A percentile compares a stretch with the other conserved stretches of the same genome.
Evolutionary conservation across 92 coral and sea anemone genomes (phyloP).

Genomic region (Palythoa grandiflora): DNA sequence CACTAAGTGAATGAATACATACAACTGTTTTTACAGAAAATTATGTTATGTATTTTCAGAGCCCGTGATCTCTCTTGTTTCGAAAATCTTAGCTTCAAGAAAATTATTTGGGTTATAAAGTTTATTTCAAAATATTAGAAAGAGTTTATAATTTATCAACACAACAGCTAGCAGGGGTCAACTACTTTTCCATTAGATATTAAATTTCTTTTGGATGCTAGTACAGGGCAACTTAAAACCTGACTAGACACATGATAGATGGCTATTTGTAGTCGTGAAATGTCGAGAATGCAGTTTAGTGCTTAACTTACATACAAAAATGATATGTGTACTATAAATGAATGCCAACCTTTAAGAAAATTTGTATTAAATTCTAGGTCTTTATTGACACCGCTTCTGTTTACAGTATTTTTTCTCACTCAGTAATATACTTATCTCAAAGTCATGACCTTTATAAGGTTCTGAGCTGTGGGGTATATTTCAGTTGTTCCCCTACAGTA

Average conservation of each 20-base stretch:
- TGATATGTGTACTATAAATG: neutral
- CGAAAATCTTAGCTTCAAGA: neutral
- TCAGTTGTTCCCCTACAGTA: no score
- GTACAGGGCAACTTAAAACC: constrained; percentile 13
- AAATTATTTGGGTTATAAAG: neutral
- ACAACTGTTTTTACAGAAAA: neutral
- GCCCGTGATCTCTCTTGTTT: neutral
- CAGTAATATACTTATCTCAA: neutral
- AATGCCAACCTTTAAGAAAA: neutral
- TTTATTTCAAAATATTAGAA: neutral
- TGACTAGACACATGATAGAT: constrained; percentile 27
- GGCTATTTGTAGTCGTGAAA: constrained; percentile 2
- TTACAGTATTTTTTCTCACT: no score
- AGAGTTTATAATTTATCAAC: neutral
- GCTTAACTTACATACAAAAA: neutral
- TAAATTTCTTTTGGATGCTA: neutral
- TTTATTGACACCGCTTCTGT: no score
- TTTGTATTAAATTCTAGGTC: neutral
- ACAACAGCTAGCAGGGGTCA: constrained; percentile 12
- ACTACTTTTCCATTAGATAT: neutral
- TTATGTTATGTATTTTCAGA: neutral
- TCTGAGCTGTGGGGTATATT: neutral
- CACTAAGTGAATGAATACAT: neutral
- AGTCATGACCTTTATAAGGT: neutral
- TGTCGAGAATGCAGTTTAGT: neutral